Evolutionary conservation across 2,797 vertebrate species (phyloP).

Genomic region (Lycodopsis pacificus): DNA sequence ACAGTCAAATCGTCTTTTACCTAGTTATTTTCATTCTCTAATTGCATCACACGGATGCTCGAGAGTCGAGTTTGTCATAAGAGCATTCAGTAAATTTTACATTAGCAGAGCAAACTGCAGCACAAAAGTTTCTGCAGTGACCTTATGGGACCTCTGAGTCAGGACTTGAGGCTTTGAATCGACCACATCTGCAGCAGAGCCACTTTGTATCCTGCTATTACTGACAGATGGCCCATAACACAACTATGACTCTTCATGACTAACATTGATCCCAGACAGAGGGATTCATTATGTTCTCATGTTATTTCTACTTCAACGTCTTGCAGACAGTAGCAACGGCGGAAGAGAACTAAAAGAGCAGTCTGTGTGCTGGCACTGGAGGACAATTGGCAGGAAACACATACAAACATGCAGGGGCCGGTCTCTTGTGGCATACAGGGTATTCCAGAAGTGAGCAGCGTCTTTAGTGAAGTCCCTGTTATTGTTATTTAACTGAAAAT

Average conservation of each 20-base stretch:
- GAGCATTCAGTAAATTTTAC: background rate
- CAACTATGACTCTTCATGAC: constrained; percentile 38
- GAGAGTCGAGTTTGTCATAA: background rate
- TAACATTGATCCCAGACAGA: constrained; percentile 23
- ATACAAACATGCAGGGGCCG: constrained; percentile 24
- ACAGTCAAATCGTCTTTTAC: background rate
- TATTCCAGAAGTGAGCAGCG: constrained; percentile 33
- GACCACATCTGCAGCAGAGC: constrained; percentile 47
- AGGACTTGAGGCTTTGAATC: constrained; percentile 42
- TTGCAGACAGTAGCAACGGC: constrained; percentile 21
- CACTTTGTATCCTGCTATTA: constrained; percentile 34
- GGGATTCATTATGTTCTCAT: constrained; percentile 26
- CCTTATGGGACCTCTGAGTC: constrained; percentile 48
- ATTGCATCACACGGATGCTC: background rate
- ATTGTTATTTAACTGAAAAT: constrained; percentile 41
- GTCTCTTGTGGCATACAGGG: constrained; percentile 13
- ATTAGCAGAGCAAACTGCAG: constrained; percentile 20
- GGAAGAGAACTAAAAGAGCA: background rate
- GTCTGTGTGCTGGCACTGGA: background rate
- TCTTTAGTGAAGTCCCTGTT: constrained; percentile 11
- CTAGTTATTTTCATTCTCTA: background rate
- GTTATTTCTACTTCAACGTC: constrained; percentile 12
- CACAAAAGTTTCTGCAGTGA: constrained; percentile 7
- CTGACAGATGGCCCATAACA: constrained; percentile 30
- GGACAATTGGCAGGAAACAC: background rate